A percentile compares a stretch with the other conserved stretches of the same genome.
Conservation (phyloP, 2,113 vertebrate species). For the Tiliqua scincoides region DNA sequence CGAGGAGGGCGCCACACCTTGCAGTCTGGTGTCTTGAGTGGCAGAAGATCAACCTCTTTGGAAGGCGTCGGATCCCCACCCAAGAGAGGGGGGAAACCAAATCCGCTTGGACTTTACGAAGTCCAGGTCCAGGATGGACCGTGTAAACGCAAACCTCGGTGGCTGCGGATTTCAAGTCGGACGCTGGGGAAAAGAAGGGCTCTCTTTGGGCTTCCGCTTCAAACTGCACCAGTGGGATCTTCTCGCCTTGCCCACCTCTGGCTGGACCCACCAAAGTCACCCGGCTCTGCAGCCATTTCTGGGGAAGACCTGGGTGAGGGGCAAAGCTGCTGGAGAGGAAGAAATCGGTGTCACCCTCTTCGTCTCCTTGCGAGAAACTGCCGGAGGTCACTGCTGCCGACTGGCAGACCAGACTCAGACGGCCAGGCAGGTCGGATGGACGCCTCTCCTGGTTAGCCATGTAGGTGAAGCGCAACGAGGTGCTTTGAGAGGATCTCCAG, state of each 20-base stretch:
- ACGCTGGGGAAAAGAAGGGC: background rate
- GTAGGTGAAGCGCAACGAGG: slow-evolving; percentile 2
- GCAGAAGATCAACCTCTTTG: background rate
- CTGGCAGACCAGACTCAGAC: background rate
- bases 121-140: slow-evolving; percentile 8
- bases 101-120: slow-evolving; percentile 7
- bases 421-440: slow-evolving; percentile 26
- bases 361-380: slow-evolving; percentile 43
- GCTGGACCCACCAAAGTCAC: fast-evolving
- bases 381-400: slow-evolving; percentile 43
- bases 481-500: background rate
- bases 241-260: fast-evolving
- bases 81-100: no score
- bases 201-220: fast-evolving
- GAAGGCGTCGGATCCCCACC: background rate
- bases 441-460: background rate
- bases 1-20: slow-evolving; percentile 4
- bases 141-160: background rate
- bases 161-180: background rate
- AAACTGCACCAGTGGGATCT: background rate
- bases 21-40: background rate
- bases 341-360: background rate
- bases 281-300: background rate
- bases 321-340: background rate
- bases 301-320: background rate